Evolutionary conservation across 37 sponge, comb jelly and placozoan species (phyloP).

Genomic region (Spongilla lacustris): DNA sequence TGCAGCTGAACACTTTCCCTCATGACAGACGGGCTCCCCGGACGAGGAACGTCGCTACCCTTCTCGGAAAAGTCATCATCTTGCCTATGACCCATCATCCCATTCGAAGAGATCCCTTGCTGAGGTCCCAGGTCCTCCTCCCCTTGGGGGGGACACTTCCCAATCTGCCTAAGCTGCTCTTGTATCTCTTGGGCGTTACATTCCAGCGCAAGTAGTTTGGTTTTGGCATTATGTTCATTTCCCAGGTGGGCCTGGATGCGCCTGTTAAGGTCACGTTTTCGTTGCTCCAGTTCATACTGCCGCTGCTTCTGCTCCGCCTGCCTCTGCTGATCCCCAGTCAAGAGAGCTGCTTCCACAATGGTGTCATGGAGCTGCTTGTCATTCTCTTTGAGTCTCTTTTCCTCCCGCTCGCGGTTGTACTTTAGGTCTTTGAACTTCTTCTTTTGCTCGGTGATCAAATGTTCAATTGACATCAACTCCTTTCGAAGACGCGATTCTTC

Average conservation of each 20-base stretch:
- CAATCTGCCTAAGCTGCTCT: conserved; percentile 7
- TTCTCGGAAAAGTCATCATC: too few relatives aligned
- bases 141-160: background rate
- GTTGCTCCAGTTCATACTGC: conserved; percentile 37
- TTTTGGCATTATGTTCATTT: conserved; percentile 18
- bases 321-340: conserved; percentile 15
- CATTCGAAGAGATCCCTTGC: too few relatives aligned
- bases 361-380: conserved; percentile 15
- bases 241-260: conserved; percentile 27
- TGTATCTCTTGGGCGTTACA: conserved; percentile 29
- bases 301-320: conserved; percentile 38
- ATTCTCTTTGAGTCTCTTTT: conserved; percentile 23
- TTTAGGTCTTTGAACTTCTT: conserved; percentile 40
- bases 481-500: conserved; percentile 8
- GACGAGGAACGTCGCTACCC: too few relatives aligned
- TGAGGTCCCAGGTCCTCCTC: too few relatives aligned
- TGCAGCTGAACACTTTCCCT: too few relatives aligned
- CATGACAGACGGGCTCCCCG: too few relatives aligned
- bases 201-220: conserved; percentile 41
- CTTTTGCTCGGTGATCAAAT: conserved; percentile 31
- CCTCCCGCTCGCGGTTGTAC: conserved; percentile 34
- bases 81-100: too few relatives aligned
- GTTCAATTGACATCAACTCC: conserved; percentile 27
- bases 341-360: too few relatives aligned
- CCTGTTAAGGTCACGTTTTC: conserved; percentile 8